Base-by-base conservation (phyloP, 2,888 invertebrate species). In the Epirrhoe alternata region DNA sequence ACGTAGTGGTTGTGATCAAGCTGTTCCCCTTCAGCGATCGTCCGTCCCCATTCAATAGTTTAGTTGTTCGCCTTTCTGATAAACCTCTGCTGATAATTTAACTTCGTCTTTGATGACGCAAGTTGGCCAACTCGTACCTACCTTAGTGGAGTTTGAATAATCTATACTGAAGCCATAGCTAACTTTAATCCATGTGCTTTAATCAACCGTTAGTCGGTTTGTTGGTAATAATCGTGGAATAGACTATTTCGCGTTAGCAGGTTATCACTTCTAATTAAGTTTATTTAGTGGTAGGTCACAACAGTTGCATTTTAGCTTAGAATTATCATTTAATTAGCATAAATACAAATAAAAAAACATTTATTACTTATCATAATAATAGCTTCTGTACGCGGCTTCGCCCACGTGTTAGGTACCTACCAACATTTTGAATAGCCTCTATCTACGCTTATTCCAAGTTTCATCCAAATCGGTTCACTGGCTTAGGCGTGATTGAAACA, bases 51-150 rank as follows among this genome's bases (percentile, higher is more conserved):
- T 68, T 68, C 65, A 68, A 65, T 68, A 65, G 64, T 65, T 64
- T 59, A 61, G 64, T 62, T 56, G 68, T 56, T 68, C 64, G 65
- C 54, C 65, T 53, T 68, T 65, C 65, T 65, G 65, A 62, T 64
- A 68, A 64, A 68, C 68, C 58, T 64, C 53, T 55, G 67, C 61
- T 67, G 67, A 67, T 67, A 67, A 67, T 64, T 64, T 67, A 67
- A 64, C 63, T 67, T 67, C 53, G 67, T 61, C 67, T 67, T 64
- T 67, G 67, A 67, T 60, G 64, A 64, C 60, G 64, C 50, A 64
- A 67, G 49, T 67, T 67, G 47, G 51, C 62, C 50, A 63, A 66
- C 67, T 64, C 57, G 60, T 67, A 64, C 64, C 53, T 67, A 64
- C 64, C 53, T 61, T 56, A 42, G 30, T 59, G 59, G 51, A 60